These are phyloP conservation scores for Eunapius fragilis DNA, from an alignment of 37 sponge, comb jelly and placozoan genomes.

Conservation along the genomic window DNA sequence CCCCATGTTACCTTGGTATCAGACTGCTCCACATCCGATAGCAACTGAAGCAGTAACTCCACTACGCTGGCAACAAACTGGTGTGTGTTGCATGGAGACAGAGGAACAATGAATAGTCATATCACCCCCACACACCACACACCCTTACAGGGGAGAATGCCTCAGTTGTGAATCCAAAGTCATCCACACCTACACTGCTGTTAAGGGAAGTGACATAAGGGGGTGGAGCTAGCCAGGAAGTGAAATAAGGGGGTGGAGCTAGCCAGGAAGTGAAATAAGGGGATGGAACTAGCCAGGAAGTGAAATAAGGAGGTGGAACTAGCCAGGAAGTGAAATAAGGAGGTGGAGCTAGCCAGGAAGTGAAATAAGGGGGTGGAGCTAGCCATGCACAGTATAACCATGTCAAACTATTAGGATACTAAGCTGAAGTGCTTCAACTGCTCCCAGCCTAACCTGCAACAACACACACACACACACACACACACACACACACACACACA, in stretches of 20 bases:
- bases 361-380: no score
- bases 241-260: no score
- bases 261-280: no score
- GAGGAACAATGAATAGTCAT: not conserved
- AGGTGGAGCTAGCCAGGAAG: no score
- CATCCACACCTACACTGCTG: constrained; percentile 58
- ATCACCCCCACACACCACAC: not conserved
- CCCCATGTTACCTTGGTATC: constrained; percentile 58
- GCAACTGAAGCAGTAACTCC: constrained; percentile 49
- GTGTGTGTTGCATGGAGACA: not conserved
- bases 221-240: no score
- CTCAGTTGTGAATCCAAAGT: constrained; percentile 54
- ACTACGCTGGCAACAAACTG: constrained; percentile 61
- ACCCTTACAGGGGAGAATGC: constrained; percentile 75
- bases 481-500: not conserved
- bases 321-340: no score
- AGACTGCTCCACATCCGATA: constrained; percentile 30
- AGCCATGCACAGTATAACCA: not conserved
- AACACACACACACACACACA: not conserved
- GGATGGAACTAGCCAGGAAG: no score
- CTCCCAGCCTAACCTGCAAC: constrained; percentile 58
- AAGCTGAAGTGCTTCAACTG: constrained; percentile 41
- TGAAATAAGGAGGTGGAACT: no score
- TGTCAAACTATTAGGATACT: constrained; percentile 19
- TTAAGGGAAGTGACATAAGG: not conserved